Base-by-base conservation (phyloP, 2,797 vertebrate genomes). In the Chaunax sp. region DNA sequence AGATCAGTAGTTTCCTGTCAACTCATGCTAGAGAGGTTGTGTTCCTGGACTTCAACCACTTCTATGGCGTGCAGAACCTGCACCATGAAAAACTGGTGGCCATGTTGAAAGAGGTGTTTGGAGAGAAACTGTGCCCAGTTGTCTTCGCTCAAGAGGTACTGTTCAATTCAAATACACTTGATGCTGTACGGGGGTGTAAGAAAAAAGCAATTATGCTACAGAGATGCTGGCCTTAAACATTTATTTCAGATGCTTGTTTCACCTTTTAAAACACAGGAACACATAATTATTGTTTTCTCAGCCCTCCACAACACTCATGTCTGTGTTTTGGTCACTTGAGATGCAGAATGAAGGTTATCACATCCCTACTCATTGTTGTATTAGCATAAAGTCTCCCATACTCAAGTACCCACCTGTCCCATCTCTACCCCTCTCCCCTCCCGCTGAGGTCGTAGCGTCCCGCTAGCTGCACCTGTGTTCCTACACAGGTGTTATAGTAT, bases 1-100 rank as follows among this genome's bases (percentile, higher is more conserved):
- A 99, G 92, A 99, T 99, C 90, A 98, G 95, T 23, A 90, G 90
- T 0, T 99, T 97, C 92, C 94, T 99, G 41, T 82, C 90, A 25
- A 90, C 95, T 67, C 98, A 99, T 51, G 94, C 91, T 40, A 95
- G 96, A 71, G 97, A 99, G 78, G 96, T 96, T 0, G 93, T 97
- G 28, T 98, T 99, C 88, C 94, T 99, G 92, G 98, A 99, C 93
- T 99, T 99, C 86, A 99, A 99, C 88, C 97, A 99, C 89, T 99
- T 99, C 87, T 99, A 99, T 0, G 98, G 98, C 0, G 97, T 99
- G 88, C 98, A 99, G 92, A 99, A 98, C 85, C 93, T 95, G 53
- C 98, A 99, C 88, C 97, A 99, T 40, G 98, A 99, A 90, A 98
- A 97, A 79, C 94, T 99, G 87, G 97, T 99, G 76, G 93, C 96